phyloP scores from a whole-genome alignment of 2,888 invertebrate species.

The Cantharis lateralis region DNA sequence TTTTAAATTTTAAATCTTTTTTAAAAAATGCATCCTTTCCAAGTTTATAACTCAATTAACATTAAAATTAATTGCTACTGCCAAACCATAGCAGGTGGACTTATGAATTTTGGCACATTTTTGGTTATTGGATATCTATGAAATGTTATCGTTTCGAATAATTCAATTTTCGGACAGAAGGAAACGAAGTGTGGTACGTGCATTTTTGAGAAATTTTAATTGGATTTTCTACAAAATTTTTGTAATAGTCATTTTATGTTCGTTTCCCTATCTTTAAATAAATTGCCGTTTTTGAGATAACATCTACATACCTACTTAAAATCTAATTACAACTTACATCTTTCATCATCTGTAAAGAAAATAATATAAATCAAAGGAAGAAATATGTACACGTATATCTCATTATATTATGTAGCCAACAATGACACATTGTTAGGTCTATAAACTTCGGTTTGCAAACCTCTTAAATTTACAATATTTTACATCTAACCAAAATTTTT shows the following conservation, averaged over 20 bases:
- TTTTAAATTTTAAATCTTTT: too few relatives aligned
- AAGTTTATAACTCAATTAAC: background rate
- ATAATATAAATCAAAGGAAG: background rate
- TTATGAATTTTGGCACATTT: background rate
- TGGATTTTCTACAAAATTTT: background rate
- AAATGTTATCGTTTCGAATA: background rate
- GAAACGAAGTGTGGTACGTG: background rate
- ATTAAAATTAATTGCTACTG: background rate
- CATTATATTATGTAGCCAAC: too few relatives aligned
- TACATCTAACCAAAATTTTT: too few relatives aligned
- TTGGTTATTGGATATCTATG: background rate
- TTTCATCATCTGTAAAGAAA: background rate
- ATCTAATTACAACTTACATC: background rate
- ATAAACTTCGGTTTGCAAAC: too few relatives aligned
- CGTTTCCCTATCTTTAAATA: background rate
- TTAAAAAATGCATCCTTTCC: background rate
- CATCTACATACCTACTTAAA: background rate
- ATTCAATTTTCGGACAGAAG: background rate
- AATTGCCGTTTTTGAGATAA: background rate
- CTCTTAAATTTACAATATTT: too few relatives aligned
- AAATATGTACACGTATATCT: too few relatives aligned
- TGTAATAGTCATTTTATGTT: background rate
- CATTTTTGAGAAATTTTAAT: background rate
- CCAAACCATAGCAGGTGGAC: background rate
- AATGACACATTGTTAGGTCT: too few relatives aligned